A percentile compares a stretch with the other conserved stretches of the same genome.
phyloP scores from a whole-genome alignment of 2,797 vertebrate species.

The Chelon auratus region DNA sequence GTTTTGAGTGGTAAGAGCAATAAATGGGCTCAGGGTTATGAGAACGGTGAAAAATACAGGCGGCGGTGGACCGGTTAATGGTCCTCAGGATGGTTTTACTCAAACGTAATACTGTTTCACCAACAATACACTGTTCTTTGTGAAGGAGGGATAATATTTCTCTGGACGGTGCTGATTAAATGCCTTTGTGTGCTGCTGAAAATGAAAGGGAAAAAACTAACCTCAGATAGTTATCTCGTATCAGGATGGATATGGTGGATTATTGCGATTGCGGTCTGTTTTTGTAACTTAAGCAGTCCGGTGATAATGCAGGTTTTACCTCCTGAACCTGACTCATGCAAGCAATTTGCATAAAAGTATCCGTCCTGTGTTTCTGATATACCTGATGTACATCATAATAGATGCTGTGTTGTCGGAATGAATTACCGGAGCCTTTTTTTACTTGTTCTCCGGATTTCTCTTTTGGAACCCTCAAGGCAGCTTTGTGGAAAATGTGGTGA shows the following conservation, averaged over 20 bases:
- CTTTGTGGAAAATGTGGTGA: too few species aligned
- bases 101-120: constrained; percentile 32
- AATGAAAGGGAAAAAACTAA: constrained; percentile 1
- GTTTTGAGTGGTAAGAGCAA: constrained; percentile 47
- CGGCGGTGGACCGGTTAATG: constrained; percentile 47
- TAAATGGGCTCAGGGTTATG: constrained; percentile 58
- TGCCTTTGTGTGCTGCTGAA: constrained; percentile 14
- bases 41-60: constrained; percentile 52
- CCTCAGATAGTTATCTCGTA: constrained; percentile 3
- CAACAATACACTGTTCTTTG: constrained; percentile 19
- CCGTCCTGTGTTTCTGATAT: not conserved
- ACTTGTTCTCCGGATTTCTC: too few species aligned
- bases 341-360: not conserved
- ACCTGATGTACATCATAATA: too few species aligned
- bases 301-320: not conserved
- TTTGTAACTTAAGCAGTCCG: not conserved
- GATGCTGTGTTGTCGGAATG: too few species aligned
- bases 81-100: constrained; percentile 41
- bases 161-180: constrained; percentile 22
- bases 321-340: not conserved
- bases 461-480: too few species aligned
- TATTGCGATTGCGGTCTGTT: not conserved
- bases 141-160: constrained; percentile 28
- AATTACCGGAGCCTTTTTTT: too few species aligned
- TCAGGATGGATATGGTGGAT: not conserved